Evolutionary conservation across 2,888 invertebrate species (phyloP).

Genomic region (Conomelus anceps): DNA sequence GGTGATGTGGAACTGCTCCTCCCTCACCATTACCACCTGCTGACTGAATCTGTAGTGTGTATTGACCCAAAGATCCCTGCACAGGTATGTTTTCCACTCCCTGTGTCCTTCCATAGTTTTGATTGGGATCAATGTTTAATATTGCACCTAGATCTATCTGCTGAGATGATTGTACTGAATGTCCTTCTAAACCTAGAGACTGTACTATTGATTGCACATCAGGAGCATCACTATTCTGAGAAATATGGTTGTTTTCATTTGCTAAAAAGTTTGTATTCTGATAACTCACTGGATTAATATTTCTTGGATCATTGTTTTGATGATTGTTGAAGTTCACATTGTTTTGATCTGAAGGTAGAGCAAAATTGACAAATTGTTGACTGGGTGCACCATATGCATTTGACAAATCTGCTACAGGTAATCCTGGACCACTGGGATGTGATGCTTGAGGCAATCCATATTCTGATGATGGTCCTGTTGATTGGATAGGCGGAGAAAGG

Average conservation of each 20-base stretch:
- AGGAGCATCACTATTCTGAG: constrained; percentile 10
- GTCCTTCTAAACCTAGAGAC: constrained; percentile 32
- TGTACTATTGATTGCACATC: constrained; percentile 31
- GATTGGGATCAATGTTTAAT: neutral
- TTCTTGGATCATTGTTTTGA: neutral
- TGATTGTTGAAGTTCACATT: neutral
- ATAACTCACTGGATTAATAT: constrained; percentile 15
- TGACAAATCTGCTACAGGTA: constrained; percentile 15
- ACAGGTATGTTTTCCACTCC: constrained; percentile 45
- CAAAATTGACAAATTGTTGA: constrained; percentile 13
- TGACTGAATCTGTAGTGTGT: constrained; percentile 69
- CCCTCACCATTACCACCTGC: constrained; percentile 51
- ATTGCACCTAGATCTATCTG: constrained; percentile 29
- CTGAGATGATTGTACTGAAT: constrained; percentile 34
- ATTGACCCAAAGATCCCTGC: constrained; percentile 52
- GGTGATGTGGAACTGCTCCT: constrained; percentile 58
- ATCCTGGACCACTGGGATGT: constrained; percentile 16
- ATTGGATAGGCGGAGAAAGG: constrained; percentile 28
- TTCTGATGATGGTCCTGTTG: constrained; percentile 6
- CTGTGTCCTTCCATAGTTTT: neutral
- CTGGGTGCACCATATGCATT: constrained; percentile 21
- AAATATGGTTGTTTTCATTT: neutral
- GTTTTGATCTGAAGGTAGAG: constrained; percentile 11
- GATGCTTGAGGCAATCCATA: constrained; percentile 4
- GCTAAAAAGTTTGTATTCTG: constrained; percentile 20